A percentile compares a stretch with the other conserved stretches of the same genome.
These are phyloP conservation scores for Augochlora pura DNA, from an alignment of 1,140 invertebrate species.

Conservation along the genomic window DNA sequence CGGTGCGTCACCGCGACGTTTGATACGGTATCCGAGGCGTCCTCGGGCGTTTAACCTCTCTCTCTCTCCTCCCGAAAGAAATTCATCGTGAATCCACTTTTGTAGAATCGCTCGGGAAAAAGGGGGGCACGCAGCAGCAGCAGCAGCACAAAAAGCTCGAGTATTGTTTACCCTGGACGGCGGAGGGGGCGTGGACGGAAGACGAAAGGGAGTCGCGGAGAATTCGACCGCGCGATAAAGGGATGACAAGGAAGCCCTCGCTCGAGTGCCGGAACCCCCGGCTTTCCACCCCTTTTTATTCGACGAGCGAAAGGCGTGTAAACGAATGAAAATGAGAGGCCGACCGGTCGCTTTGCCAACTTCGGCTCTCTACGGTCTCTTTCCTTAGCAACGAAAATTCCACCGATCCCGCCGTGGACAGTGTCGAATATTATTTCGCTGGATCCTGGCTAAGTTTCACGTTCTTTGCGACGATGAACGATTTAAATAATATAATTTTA, in stretches of 20 bases:
- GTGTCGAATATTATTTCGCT: too few relatives aligned
- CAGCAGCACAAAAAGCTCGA: slow-evolving; percentile 53
- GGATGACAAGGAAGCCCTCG: slow-evolving; percentile 50
- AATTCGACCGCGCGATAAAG: slow-evolving; percentile 60
- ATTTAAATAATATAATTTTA: too few relatives aligned
- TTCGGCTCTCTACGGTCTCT: neutral
- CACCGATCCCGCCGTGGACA: neutral
- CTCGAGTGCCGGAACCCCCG: slow-evolving; percentile 38
- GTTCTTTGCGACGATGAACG: neutral
- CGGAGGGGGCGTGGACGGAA: neutral
- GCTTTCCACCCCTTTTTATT: slow-evolving; percentile 33
- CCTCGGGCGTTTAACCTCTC: slow-evolving; percentile 51
- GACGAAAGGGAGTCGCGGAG: slow-evolving; percentile 36
- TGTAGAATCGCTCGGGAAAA: slow-evolving; percentile 28
- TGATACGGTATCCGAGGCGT: neutral
- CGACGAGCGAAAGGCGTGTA: slow-evolving; percentile 40
- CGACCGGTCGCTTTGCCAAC: neutral
- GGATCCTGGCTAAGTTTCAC: too few relatives aligned
- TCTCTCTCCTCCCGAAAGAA: slow-evolving; percentile 52
- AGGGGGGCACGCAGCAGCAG: neutral
- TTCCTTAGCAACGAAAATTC: neutral
- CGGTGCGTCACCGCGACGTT: too few relatives aligned
- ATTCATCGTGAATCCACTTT: slow-evolving; percentile 59
- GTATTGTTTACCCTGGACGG: slow-evolving; percentile 61
- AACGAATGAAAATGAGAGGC: slow-evolving; percentile 52